Evolutionary conservation across 1,140 invertebrate species (phyloP).

Genomic region (Diabrotica virgifera): DNA sequence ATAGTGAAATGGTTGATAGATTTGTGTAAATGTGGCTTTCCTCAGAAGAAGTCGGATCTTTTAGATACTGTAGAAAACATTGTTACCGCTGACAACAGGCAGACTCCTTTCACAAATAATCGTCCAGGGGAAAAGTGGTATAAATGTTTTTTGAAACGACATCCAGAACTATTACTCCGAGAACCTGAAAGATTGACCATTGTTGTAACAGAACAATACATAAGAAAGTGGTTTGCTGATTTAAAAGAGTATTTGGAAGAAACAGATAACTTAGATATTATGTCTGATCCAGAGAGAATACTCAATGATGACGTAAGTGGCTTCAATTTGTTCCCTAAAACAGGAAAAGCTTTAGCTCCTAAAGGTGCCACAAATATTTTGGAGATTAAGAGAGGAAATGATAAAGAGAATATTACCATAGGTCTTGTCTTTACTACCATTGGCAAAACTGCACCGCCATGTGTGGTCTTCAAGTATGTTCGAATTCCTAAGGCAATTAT

Average conservation of each 20-base stretch:
- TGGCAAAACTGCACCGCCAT: constrained; percentile 20
- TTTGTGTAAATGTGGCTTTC: no score
- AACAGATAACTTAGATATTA: constrained; percentile 29
- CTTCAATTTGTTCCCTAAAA: constrained; percentile 42
- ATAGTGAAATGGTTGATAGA: no score
- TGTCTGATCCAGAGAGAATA: constrained; percentile 36
- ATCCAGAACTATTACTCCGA: constrained; percentile 15
- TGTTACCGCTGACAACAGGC: no score
- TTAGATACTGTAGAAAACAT: no score
- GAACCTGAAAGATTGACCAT: constrained; percentile 22
- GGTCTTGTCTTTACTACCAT: constrained; percentile 28
- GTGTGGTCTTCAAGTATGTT: constrained; percentile 38
- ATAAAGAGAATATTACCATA: constrained; percentile 32
- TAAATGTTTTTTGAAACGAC: no score
- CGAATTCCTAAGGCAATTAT: no score
- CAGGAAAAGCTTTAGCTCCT: constrained; percentile 32
- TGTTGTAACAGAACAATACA: constrained; percentile 23
- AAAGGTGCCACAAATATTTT: constrained; percentile 43
- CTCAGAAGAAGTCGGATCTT: no score
- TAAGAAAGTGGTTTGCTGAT: constrained; percentile 27
- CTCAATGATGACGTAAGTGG: constrained; percentile 47
- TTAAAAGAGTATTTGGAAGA: no score
- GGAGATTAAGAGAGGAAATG: constrained; percentile 31
- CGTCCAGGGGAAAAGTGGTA: no score
- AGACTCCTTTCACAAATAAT: constrained; percentile 29